A percentile compares a stretch with the other conserved stretches of the same genome.
phyloP scores from a whole-genome alignment of 2,113 vertebrate species.

The Cyanoramphus novaezelandiae region DNA sequence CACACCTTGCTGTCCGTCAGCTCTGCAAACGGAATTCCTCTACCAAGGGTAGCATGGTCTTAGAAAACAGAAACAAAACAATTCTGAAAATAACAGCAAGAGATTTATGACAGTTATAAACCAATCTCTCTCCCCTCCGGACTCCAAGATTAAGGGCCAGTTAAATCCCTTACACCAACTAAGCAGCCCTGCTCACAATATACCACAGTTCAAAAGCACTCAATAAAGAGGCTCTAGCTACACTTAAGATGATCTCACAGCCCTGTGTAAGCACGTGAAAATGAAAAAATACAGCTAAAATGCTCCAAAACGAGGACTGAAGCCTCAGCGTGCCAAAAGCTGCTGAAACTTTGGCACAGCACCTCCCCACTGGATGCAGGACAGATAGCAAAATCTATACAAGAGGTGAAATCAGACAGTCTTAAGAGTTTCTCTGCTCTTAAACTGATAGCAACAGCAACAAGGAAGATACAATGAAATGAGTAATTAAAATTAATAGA shows the following conservation, averaged over 20 bases:
- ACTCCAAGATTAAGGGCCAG: slow-evolving; percentile 1
- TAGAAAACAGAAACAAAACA: not conserved
- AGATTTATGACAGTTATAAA: not conserved
- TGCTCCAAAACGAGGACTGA: not conserved
- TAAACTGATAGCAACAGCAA: not conserved
- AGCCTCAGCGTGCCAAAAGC: not conserved
- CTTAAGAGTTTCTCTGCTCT: not conserved
- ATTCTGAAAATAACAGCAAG: not conserved
- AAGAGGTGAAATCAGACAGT: not conserved
- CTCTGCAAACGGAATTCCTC: not conserved
- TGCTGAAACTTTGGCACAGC: not conserved
- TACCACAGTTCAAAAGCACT: not conserved
- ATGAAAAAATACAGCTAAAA: not conserved
- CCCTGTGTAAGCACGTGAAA: not conserved
- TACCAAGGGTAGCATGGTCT: not conserved
- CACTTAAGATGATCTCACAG: not conserved
- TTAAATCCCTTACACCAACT: not conserved
- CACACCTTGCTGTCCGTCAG: not conserved
- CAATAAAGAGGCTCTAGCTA: not conserved
- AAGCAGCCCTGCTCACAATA: not conserved
- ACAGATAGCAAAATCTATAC: not conserved
- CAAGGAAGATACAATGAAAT: not conserved
- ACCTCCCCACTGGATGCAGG: not conserved
- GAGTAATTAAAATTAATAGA: not conserved
- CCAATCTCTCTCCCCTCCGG: not conserved